Evolutionary conservation across 2,113 vertebrate species (phyloP), one percentile per base, ranked within the genome.

Genomic region (Pipa parva): DNA sequence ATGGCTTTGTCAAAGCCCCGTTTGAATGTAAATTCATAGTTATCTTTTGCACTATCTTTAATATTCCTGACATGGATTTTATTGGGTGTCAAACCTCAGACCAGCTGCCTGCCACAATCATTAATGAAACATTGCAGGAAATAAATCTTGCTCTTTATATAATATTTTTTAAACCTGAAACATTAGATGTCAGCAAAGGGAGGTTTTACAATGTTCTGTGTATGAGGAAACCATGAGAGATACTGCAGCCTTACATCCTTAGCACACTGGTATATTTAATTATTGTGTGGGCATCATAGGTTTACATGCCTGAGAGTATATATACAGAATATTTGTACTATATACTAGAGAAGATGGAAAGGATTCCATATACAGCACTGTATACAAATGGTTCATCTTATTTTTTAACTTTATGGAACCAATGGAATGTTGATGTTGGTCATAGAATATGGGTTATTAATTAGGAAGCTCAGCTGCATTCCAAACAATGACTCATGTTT

Each of bases 11-110:
- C 91, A 93, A 90, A 91, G 92, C 91, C 76, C 89, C 78, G 91
- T 93, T 92, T 93, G 92, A 96, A 97, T 96, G 91, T 90, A 93
- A 93, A 96, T 95, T 92, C 78, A 83, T 85, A 89, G 89, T 92
- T 93, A 94, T 95, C 90, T 90, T 87, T 87, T 78, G 82, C 85
- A 79, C 89, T 89, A 92, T 97, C 92, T 91, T 93, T 91, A 92
- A 90, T 88, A 92, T 85, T 89, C 85, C 92, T 88, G 87, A 93
- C 92, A 91, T 85, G 87, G 78, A 83, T 91, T 91, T 92, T 93
- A 92, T 94, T 96, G 91, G 90, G 88, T 92, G 91, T 94, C 92
- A 92, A 89, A 86, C 86, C 85, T 80, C 75, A 81, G 83, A 83
- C 84, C 76, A 88, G 84, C 87, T 87, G 87, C 87, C 79, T 88